phyloP scores from a whole-genome alignment of 2,113 vertebrate genomes.

The Psittacus erithacus region DNA sequence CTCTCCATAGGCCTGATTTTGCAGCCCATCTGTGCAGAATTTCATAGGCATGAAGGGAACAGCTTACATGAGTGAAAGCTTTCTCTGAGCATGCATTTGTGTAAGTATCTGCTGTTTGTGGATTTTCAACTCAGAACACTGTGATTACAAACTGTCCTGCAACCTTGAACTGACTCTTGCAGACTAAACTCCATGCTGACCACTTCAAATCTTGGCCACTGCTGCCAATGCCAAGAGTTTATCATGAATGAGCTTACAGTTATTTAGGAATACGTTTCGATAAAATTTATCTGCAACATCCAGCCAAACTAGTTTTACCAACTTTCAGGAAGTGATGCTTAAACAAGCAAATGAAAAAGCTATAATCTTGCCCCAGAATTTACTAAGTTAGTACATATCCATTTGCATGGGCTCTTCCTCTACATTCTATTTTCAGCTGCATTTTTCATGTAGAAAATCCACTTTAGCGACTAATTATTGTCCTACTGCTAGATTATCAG shows the following conservation, averaged over 20 bases:
- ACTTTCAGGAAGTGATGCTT: not conserved
- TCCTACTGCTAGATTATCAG: not conserved
- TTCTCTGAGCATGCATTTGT: not conserved
- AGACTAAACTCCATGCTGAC: not conserved
- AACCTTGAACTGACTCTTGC: not conserved
- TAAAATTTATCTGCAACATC: not conserved
- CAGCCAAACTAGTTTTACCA: not conserved
- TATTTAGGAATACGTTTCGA: not conserved
- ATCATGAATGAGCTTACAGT: not conserved
- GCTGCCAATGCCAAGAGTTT: not conserved
- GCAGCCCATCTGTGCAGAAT: conserved; percentile 31
- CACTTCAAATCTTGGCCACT: not conserved
- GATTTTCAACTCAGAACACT: not conserved
- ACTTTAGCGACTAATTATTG: not conserved
- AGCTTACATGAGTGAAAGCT: not conserved
- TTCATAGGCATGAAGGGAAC: not conserved
- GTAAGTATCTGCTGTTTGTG: not conserved
- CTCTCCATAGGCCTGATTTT: not conserved
- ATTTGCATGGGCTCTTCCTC: not conserved
- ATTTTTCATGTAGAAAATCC: not conserved
- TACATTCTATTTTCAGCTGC: not conserved
- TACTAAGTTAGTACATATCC: not conserved
- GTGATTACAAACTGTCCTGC: not conserved
- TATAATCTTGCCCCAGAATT: not conserved
- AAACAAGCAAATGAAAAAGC: not conserved